Evolutionary conservation across 2,113 vertebrate species (phyloP), one percentile per base, ranked within the genome.

Genomic region (Actinemys pallida): DNA sequence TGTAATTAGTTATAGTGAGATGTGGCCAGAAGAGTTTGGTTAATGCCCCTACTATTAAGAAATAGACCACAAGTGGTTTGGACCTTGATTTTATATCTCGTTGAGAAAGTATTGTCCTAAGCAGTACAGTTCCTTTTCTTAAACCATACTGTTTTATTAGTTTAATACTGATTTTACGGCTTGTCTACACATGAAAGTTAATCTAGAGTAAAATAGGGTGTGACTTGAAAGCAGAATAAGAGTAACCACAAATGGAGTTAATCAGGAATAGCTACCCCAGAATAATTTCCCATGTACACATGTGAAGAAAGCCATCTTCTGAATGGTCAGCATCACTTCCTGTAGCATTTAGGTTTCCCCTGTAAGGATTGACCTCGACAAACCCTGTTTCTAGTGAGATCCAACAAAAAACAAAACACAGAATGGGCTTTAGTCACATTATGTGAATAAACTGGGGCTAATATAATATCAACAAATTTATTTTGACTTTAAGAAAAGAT

Each of bases 331-430:
- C 81, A 90, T 50, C 3, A 10, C 81, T 72, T 69, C 16, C 35
- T 83, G 1, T 72, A 17, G 81, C 47, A 11, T 54, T 89, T 54
- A 87, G 2, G 25, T 93, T 2, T 87, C 25, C 62, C 84, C 13
- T 2, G 5, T 3, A 1, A 35, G 24, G 31, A 14, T 5, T 4
- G 78, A 39, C 22, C 3, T 79, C 0, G 0, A 57, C 56, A 82
- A 79, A 35, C 79, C 29, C 45, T 82, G 5, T 22, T 75, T 75
- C n/a, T 75, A 75, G 69, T 16, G 8, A 54, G 24, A 5, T 62
- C 20, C 22, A 22, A 69, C 53, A 80, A 49, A n/a, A n/a, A 72
- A 35, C 27, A 47, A 10, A 72, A 35, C 7, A 17, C 65, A 39
- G 19, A 39, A 75, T 39, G 20, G 69, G 19, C 20, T n/a, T n/a